A percentile compares a stretch with the other conserved stretches of the same genome.
Conservation (phyloP, 2,888 invertebrate genomes). For the Chelonus formosanus region DNA sequence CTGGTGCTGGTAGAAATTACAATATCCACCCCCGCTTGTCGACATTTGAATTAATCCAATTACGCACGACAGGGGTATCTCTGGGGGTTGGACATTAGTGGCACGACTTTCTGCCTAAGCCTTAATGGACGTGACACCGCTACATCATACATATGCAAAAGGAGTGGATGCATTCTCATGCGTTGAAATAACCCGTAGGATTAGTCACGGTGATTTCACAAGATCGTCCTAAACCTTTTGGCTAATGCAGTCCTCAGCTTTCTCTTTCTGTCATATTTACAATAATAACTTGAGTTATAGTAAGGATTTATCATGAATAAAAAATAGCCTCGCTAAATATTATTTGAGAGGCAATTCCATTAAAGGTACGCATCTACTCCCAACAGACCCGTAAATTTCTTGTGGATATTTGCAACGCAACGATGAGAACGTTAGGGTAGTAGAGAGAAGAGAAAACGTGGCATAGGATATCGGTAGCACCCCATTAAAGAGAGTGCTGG, state of each 20-base stretch:
- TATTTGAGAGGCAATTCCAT: conserved; percentile 48
- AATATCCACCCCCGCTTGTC: conserved; percentile 18
- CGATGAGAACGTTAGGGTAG: conserved; percentile 42
- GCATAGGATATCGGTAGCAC: conserved; percentile 54
- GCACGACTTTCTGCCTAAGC: conserved; percentile 50
- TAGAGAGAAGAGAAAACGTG: conserved; percentile 27
- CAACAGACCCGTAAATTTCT: conserved; percentile 54
- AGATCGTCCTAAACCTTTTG: conserved; percentile 8
- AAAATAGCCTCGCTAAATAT: not conserved
- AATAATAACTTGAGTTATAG: conserved; percentile 6
- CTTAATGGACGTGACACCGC: conserved; percentile 53
- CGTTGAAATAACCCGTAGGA: conserved; percentile 41
- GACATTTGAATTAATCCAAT: conserved; percentile 60
- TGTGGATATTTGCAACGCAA: conserved; percentile 40
- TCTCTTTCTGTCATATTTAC: conserved; percentile 5
- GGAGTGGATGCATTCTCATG: conserved; percentile 34
- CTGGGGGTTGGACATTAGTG: conserved; percentile 49
- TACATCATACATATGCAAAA: conserved; percentile 56
- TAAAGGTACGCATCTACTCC: conserved; percentile 48
- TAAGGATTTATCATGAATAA: not conserved
- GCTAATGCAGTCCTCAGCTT: conserved; percentile 15
- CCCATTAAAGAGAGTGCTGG: conserved; percentile 61
- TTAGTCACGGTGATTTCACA: conserved; percentile 49
- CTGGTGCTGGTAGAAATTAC: conserved; percentile 13
- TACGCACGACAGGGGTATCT: conserved; percentile 49